Conservation (phyloP, 2,113 vertebrate species). For the Progne subis region DNA sequence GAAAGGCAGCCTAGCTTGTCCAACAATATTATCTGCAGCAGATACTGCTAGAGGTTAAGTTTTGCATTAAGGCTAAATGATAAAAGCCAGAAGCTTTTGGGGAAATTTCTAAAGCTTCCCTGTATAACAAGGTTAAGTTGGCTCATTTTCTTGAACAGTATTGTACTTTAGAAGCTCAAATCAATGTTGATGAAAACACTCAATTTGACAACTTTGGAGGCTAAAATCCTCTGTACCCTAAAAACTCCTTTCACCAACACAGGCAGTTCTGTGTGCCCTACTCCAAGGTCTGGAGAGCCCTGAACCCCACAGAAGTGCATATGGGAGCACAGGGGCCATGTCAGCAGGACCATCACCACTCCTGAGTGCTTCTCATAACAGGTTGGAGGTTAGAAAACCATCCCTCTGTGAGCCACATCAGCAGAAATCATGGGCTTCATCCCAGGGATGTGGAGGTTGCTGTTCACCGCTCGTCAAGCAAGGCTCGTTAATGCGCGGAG, state of each 20-base stretch:
- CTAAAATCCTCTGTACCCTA: neutral
- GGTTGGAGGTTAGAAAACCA: neutral
- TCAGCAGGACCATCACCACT: neutral
- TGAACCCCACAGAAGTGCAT: neutral
- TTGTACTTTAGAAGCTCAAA: neutral
- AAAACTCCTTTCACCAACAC: neutral
- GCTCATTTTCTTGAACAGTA: neutral
- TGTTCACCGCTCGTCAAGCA: rapidly evolving
- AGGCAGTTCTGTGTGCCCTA: neutral
- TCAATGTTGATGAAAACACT: neutral
- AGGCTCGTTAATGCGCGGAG: rapidly evolving
- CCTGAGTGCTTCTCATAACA: neutral
- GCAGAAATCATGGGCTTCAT: neutral
- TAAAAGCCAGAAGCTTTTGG: neutral
- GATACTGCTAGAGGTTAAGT: neutral
- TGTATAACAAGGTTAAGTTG: neutral
- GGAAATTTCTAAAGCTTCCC: neutral
- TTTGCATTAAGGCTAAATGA: neutral
- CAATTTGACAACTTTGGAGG: neutral
- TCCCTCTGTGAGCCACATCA: neutral
- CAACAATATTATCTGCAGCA: constrained; percentile 17
- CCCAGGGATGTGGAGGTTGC: neutral
- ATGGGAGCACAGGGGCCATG: neutral
- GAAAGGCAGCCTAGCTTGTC: constrained; percentile 37
- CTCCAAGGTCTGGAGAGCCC: neutral